These are phyloP conservation scores for Embiotoca jacksoni DNA, from an alignment of 2,113 vertebrate genomes.

Conservation along the genomic window DNA sequence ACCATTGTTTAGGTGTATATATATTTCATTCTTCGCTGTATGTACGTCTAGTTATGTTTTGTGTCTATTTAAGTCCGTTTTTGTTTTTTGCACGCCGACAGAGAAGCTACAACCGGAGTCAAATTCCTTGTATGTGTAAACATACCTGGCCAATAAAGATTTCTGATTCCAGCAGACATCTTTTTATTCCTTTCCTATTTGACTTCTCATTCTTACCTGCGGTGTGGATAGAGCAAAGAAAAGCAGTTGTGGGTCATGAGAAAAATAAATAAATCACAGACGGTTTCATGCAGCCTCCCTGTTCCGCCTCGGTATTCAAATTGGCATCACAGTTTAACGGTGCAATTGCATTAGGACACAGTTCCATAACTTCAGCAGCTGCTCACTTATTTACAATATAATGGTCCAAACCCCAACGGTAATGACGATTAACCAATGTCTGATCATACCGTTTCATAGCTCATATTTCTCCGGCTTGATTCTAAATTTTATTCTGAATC, in stretches of 20 bases:
- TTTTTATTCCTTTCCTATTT: not conserved
- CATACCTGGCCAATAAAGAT: too few relatives aligned
- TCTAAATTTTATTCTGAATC: not conserved
- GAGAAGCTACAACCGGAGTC: too few relatives aligned
- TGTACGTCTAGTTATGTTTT: too few relatives aligned
- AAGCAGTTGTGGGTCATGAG: not conserved
- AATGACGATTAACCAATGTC: not conserved
- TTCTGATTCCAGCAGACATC: too few relatives aligned
- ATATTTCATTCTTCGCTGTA: too few relatives aligned
- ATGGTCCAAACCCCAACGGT: not conserved
- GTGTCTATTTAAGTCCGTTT: not conserved
- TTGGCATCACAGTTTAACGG: not conserved
- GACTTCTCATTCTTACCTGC: not conserved
- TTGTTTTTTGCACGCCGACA: too few relatives aligned
- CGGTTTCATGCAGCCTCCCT: not conserved
- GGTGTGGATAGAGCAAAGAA: not conserved
- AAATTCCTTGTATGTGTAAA: not conserved
- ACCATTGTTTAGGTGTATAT: too few relatives aligned
- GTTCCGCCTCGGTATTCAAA: conserved; percentile 9
- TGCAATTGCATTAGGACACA: conserved; percentile 18
- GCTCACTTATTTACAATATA: not conserved
- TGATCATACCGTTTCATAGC: not conserved
- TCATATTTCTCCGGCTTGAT: not conserved
- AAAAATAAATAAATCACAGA: not conserved
- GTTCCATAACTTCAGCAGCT: conserved; percentile 9